Conservation (phyloP, 2,888 invertebrate genomes). For the Lithophane semibrunnea region DNA sequence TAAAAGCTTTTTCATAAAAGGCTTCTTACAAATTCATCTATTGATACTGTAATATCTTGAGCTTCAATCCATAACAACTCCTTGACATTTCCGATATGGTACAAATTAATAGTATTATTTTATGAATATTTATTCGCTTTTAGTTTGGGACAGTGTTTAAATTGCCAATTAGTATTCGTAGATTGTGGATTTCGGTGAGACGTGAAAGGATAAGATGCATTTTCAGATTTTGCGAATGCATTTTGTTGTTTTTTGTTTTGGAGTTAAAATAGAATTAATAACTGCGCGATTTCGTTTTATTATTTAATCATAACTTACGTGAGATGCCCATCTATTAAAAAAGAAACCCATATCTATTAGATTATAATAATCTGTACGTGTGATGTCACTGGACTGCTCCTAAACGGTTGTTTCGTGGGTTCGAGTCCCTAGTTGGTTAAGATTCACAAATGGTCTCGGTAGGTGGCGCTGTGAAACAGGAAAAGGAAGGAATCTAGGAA, state of each 20-base stretch:
- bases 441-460: background rate
- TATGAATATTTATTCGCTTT: conserved; percentile 35
- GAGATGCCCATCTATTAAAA: too few species aligned
- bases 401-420: too few species aligned
- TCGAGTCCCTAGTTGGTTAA: too few species aligned
- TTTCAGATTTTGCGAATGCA: background rate
- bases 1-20: conserved; percentile 40
- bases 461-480: background rate
- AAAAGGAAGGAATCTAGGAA: background rate
- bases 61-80: conserved; percentile 22
- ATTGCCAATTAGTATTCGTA: conserved; percentile 6
- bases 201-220: background rate
- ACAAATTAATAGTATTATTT: conserved; percentile 24
- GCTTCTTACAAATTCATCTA: conserved; percentile 7
- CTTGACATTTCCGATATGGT: conserved; percentile 67
- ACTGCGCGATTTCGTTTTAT: background rate
- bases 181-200: conserved; percentile 5
- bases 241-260: background rate
- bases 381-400: too few species aligned
- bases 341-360: background rate
- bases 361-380: too few species aligned
- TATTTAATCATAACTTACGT: background rate
- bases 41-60: conserved; percentile 15
- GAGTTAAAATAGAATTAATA: background rate
- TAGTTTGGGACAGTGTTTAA: background rate